phyloP scores from a whole-genome alignment of 2,113 vertebrate genomes.

The Marmota flaviventris region DNA sequence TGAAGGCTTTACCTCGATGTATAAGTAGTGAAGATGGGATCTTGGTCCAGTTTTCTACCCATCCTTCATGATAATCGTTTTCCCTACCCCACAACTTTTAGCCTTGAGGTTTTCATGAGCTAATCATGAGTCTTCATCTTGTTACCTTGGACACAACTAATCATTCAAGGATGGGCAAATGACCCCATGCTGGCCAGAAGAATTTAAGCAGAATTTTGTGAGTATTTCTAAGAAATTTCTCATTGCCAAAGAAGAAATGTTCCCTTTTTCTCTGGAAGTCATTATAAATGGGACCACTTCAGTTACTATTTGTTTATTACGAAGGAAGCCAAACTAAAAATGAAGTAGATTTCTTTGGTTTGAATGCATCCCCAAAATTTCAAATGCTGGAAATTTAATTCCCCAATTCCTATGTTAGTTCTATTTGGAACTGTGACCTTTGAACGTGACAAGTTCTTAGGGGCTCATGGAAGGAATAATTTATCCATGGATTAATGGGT shows the following conservation, averaged over 20 bases:
- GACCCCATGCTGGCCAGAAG: neutral
- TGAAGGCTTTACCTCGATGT: neutral
- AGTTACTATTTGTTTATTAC: neutral
- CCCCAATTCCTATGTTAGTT: neutral
- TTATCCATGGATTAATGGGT: neutral
- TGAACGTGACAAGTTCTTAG: neutral
- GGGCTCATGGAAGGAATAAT: neutral
- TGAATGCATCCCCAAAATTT: neutral
- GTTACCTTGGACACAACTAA: neutral
- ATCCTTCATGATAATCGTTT: neutral
- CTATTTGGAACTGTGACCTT: neutral
- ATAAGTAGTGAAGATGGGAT: neutral
- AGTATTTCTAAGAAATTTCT: slow-evolving; percentile 6
- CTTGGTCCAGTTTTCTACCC: neutral
- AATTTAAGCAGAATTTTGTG: slow-evolving; percentile 4
- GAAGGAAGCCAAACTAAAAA: slow-evolving; percentile 34
- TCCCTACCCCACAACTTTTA: neutral
- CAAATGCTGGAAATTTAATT: neutral
- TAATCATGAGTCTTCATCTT: neutral
- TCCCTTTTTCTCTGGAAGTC: neutral
- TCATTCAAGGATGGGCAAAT: neutral
- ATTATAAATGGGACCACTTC: neutral
- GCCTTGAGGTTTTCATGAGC: neutral
- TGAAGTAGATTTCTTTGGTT: neutral
- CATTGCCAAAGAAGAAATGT: neutral